These are phyloP conservation scores for Orgyia antiqua DNA, from an alignment of 2,888 invertebrate genomes.

Conservation along the genomic window DNA sequence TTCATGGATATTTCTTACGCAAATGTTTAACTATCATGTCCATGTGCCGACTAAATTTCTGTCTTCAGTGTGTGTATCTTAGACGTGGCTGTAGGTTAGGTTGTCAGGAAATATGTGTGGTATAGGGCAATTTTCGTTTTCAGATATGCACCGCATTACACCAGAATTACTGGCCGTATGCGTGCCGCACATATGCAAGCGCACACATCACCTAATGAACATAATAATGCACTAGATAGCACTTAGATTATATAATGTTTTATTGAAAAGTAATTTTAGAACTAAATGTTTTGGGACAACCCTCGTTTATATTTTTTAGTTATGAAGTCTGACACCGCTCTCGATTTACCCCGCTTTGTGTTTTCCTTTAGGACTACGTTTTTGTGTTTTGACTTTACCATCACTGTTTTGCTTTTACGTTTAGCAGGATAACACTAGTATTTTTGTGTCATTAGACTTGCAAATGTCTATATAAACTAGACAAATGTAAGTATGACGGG, in stretches of 20 bases:
- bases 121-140: slow-evolving; percentile 78
- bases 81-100: slow-evolving; percentile 63
- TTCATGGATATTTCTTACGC: slow-evolving; percentile 73
- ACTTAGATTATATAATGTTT: slow-evolving; percentile 69
- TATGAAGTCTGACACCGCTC: slow-evolving; percentile 70
- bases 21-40: slow-evolving; percentile 72
- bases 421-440: slow-evolving; percentile 33
- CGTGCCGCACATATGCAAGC: slow-evolving; percentile 78
- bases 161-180: slow-evolving; percentile 79
- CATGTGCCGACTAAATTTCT: slow-evolving; percentile 71
- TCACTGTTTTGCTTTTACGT: slow-evolving; percentile 32
- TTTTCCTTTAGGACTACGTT: slow-evolving; percentile 34
- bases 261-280: slow-evolving; percentile 61
- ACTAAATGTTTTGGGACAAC: slow-evolving; percentile 77
- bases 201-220: slow-evolving; percentile 76
- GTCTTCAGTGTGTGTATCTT: slow-evolving; percentile 68
- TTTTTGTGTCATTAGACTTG: no score
- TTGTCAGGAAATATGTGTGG: slow-evolving; percentile 74
- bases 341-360: slow-evolving; percentile 62
- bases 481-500: no score
- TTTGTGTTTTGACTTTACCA: slow-evolving; percentile 31
- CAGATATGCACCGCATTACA: slow-evolving; percentile 78
- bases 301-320: slow-evolving; percentile 66
- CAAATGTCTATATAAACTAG: no score
- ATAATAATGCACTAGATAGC: slow-evolving; percentile 76